Base-by-base conservation (phyloP, 2,797 vertebrate species). In the Spondyliosoma cantharus region DNA sequence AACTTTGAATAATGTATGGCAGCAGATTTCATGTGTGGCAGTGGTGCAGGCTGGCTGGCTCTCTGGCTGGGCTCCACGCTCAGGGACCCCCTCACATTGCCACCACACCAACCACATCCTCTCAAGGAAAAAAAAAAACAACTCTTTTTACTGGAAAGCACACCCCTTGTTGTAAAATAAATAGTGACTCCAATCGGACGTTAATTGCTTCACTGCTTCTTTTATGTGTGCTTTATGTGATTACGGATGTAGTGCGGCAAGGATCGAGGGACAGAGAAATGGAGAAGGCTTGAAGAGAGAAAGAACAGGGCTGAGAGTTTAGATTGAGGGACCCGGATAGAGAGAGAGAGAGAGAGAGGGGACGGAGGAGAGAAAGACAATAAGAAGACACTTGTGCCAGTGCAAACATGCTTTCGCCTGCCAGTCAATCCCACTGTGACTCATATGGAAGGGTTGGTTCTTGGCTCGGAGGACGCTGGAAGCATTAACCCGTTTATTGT, bases 371-470 rank as follows among this genome's bases (percentile, higher is more conserved):
- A 54, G 76, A 84, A 74, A 85, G 66, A 91, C 86, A 90, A 86
- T 87, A 53, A 84, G 64, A 86, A 83, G 77, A 83, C 68, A 83
- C 86, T 48, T 69, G 66, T 79, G 88, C 85, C 90, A 91, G 83
- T 60, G 70, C 81, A 91, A 78, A 89, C 82, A 72, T 79, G 84
- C 32, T 53, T 74, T 45, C 71, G 81, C 72, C 57, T 90, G 87
- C 90, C 93, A 92, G 87, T 85, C 5, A 71, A 89, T 91, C 89
- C 90, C 88, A 85, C 85, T 79, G 90, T 89, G 93, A 91, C 86
- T 90, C 89, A 89, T 85, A 87, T 84, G 85, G 89, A 87, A 78
- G 83, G 77, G 82, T 69, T 88, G 68, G 82, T 76, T 89, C 68
- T 89, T 91, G 86, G 90, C 88, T 80, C 20, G 3, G 50, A 49